Base-by-base conservation (phyloP, 2,888 invertebrate genomes). In the Electrophaes corylata region DNA sequence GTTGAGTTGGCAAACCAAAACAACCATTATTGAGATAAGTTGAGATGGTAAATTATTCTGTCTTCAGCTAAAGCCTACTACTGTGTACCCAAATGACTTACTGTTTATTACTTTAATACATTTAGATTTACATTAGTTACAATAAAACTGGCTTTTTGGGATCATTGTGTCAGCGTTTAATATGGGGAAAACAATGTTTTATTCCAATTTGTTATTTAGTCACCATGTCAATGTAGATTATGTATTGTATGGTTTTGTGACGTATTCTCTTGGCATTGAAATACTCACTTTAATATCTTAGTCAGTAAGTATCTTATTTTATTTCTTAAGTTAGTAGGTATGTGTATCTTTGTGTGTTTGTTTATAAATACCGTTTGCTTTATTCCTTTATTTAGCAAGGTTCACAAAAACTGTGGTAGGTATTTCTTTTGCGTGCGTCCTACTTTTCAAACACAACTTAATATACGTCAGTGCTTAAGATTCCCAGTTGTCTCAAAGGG, bases 381-480 rank as follows among this genome's bases (percentile, higher is more conserved):
- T n/a, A n/a, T n/a, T n/a, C n/a, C n/a, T n/a, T n/a, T n/a, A n/a
- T n/a, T n/a, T n/a, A n/a, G n/a, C n/a, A n/a, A n/a, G n/a, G n/a
- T n/a, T 14, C 8, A 37, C 4, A 37, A 40, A 40, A 20, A n/a
- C n/a, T 11, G 40, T 31, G 20, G 26, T 33, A 43, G 33, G 20
- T 33, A 20, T 10, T 31, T 20, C 41, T 11, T 10, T 10, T 8
- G n/a, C 8, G 26, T 4, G 19, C 40, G 8, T 40, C 12, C 29
- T 18, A 37, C 45, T 45, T 45, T 50, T 39, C 10, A 44, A 44
- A 44, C 23, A 40, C 26, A 46, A 41, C 43, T 41, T 46, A 46
- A 53, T 43, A 48, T 48, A 51, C 61, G 58, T 57, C 54, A 57
- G 57, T 37, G 50, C 55, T 51, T 64, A 54, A 43, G 43, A 59